Evolutionary conservation across 2,113 vertebrate genomes (phyloP), one percentile per base, ranked within the genome.

Genomic region (Microtus richardsoni): DNA sequence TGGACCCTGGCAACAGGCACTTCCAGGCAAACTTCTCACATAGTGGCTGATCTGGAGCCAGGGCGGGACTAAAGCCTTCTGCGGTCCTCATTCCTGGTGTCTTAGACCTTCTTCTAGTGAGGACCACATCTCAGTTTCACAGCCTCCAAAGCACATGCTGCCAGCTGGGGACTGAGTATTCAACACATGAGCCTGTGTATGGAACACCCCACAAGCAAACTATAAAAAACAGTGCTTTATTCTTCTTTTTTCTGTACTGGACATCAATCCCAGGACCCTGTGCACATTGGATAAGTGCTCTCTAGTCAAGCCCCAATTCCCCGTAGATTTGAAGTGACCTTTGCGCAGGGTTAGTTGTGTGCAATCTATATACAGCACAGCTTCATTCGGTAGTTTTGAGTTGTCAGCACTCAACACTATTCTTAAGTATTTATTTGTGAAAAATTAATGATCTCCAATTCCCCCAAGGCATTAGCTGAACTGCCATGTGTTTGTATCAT

Each of bases 401-500:
- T 13, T 11, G 7, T 36, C 36, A 7, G 52, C 36, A 58, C 21
- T 58, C n/a, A 4, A n/a, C 21, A 3, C 39, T 13, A 28, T 41
- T 60, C 60, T 26, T 11, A n/a, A 39, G 21, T 14, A 7, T 60
- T 80, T 39, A 82, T 39, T 41, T 44, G n/a, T 44, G 26, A 26
- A 64, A 11, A 30, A 33, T 41, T 9, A 44, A 58, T 19, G 24
- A 30, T 14, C 80, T 84, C 58, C 19, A 17, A 44, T 30, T 7
- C n/a, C 44, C 12, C 79, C 54, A 62, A 41, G 80, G 30, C 39
- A 9, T 30, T 19, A 30, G 80, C 36, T 39, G 22, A n/a, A 24
- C n/a, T 3, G 3, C 12, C 7, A 0, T 39, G 11, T 3, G 3
- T 17, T 26, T 26, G 54, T n/a, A 54, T n/a, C 28, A 41, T 17